Percentiles rank a stretch among this genome's conserved stretches.
Conservation (phyloP, 2,797 vertebrate species). For the Iguana delicatissima region DNA sequence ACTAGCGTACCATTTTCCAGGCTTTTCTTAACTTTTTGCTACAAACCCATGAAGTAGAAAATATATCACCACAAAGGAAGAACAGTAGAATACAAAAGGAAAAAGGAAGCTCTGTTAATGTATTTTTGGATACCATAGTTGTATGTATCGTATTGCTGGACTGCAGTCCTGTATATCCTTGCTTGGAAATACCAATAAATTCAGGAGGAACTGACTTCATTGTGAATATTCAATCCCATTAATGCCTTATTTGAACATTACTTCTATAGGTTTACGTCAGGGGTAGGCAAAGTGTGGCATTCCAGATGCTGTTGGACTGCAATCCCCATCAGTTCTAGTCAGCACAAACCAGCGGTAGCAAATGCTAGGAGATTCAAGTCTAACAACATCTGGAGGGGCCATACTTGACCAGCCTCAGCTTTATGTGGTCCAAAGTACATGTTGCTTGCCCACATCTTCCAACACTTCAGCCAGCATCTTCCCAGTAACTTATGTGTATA, state of each 20-base stretch:
- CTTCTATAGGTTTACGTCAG: not conserved
- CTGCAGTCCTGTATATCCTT: not conserved
- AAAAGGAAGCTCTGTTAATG: not conserved
- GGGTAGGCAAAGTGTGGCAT: too few relatives aligned
- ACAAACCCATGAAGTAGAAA: not conserved
- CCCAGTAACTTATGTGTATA: not conserved
- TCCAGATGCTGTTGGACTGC: too few relatives aligned
- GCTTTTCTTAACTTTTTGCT: not conserved
- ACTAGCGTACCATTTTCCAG: not conserved
- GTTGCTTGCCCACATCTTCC: not conserved
- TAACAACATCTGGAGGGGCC: too few relatives aligned
- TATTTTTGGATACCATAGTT: not conserved
- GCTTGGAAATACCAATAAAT: not conserved
- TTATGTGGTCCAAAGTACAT: not conserved
- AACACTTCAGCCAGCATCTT: not conserved
- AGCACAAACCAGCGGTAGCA: too few relatives aligned
- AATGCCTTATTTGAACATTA: not conserved
- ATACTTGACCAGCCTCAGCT: not conserved
- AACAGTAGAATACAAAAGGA: not conserved
- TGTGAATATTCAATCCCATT: not conserved
- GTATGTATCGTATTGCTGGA: not conserved
- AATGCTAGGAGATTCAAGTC: too few relatives aligned
- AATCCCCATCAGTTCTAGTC: too few relatives aligned
- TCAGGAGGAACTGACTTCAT: not conserved
- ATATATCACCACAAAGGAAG: not conserved